Conservation (phyloP, 2,888 invertebrate species). For the Esperia sulphurella region DNA sequence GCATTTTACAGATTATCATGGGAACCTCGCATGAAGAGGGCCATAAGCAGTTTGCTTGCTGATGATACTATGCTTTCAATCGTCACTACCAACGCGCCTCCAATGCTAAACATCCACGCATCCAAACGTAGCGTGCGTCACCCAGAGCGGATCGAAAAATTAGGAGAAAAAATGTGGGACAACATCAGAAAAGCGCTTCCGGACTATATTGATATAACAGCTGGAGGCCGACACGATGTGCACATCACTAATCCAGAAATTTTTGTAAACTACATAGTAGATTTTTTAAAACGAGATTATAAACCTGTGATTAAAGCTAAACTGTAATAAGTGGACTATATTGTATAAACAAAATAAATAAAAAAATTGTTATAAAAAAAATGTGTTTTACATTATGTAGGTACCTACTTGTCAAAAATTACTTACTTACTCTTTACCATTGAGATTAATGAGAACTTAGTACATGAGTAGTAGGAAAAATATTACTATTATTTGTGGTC, state of each 20-base stretch:
- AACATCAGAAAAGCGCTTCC: slow-evolving; percentile 30
- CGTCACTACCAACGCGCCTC: slow-evolving; percentile 32
- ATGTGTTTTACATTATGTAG: too few species aligned
- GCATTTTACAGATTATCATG: slow-evolving; percentile 38
- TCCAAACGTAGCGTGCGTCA: slow-evolving; percentile 20
- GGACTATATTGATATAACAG: slow-evolving; percentile 27
- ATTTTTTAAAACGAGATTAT: slow-evolving; percentile 38
- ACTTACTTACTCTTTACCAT: too few species aligned
- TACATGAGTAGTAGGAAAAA: too few species aligned
- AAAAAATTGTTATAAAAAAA: too few species aligned
- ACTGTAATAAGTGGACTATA: neutral
- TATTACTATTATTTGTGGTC: too few species aligned
- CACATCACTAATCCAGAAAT: slow-evolving; percentile 76
- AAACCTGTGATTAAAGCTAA: slow-evolving; percentile 1
- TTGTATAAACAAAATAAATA: too few species aligned
- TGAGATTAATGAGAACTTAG: too few species aligned
- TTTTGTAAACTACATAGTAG: slow-evolving; percentile 49
- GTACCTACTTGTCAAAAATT: too few species aligned
- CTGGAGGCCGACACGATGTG: slow-evolving; percentile 78
- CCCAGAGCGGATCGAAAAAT: slow-evolving; percentile 12
- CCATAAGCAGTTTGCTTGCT: slow-evolving; percentile 24
- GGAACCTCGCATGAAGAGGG: slow-evolving; percentile 45
- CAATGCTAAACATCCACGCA: slow-evolving; percentile 37
- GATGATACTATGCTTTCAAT: slow-evolving; percentile 36
- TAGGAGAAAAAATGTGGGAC: slow-evolving; percentile 27